These are phyloP conservation scores for Hycleus phaleratus DNA, from an alignment of 1,140 invertebrate genomes.

Conservation along the genomic window DNA sequence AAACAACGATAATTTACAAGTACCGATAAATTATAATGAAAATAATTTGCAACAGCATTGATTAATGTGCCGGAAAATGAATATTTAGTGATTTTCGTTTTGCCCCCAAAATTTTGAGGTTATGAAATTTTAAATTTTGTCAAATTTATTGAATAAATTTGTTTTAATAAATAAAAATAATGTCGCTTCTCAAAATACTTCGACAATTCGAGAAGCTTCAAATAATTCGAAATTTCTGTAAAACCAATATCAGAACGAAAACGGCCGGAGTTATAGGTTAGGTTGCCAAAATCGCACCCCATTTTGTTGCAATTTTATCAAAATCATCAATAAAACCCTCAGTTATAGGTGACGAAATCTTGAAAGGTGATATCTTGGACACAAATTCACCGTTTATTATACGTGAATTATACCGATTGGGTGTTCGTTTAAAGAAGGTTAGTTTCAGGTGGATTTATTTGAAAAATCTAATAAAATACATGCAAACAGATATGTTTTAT, in stretches of 20 bases:
- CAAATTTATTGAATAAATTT: too few species aligned
- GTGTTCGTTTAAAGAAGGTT: constrained; percentile 58
- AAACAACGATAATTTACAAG: too few species aligned
- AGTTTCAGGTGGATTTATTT: constrained; percentile 2
- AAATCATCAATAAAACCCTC: neutral
- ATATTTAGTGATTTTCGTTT: too few species aligned
- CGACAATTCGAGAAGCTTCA: too few species aligned
- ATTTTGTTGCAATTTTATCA: neutral
- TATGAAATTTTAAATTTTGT: too few species aligned
- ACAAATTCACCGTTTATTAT: constrained; percentile 66
- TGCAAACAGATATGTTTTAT: constrained; percentile 57
- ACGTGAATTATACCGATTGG: constrained; percentile 55
- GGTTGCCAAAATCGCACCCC: neutral
- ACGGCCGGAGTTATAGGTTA: constrained; percentile 32
- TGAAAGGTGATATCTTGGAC: constrained; percentile 72
- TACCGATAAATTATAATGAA: too few species aligned
- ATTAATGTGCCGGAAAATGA: too few species aligned
- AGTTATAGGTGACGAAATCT: constrained; percentile 77
- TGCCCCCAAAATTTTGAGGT: too few species aligned
- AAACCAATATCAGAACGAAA: constrained; percentile 4
- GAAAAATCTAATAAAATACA: constrained; percentile 13
- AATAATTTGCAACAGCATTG: too few species aligned
- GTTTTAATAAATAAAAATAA: too few species aligned
- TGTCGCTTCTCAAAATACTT: too few species aligned
- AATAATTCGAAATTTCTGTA: too few species aligned